Conservation (phyloP, 2,888 invertebrate species). For the Lepeophtheirus nordmannii region DNA sequence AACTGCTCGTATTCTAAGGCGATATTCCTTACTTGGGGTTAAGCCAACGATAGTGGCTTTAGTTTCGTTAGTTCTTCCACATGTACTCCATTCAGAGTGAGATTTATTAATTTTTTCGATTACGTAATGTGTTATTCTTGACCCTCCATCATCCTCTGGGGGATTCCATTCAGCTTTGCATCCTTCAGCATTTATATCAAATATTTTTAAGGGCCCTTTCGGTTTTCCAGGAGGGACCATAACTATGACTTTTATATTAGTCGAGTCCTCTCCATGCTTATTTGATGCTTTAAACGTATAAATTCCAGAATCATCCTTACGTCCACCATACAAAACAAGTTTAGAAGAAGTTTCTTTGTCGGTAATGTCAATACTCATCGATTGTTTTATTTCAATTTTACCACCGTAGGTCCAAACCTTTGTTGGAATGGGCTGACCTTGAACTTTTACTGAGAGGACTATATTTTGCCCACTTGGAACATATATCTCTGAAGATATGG, state of each 20-base stretch:
- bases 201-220: conserved; percentile 73
- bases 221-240: conserved; percentile 61
- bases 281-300: conserved; percentile 75
- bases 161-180: conserved; percentile 90
- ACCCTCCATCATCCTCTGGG: conserved; percentile 80
- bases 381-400: conserved; percentile 55
- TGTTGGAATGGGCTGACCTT: conserved; percentile 85
- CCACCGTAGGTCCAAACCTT: conserved; percentile 79
- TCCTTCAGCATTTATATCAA: conserved; percentile 86
- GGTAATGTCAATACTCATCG: conserved; percentile 44
- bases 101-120: conserved; percentile 70
- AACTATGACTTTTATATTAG: conserved; percentile 62
- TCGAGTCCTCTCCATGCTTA: conserved; percentile 70
- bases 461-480: conserved; percentile 81
- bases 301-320: conserved; percentile 61
- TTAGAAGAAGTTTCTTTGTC: conserved; percentile 68
- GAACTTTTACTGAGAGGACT: conserved; percentile 72
- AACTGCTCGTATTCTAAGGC: conserved; percentile 89
- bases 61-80: conserved; percentile 63
- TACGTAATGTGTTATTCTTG: conserved; percentile 74
- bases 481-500: neutral
- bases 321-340: conserved; percentile 51
- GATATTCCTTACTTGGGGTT: conserved; percentile 90
- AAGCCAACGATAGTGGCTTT: conserved; percentile 74
- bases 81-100: conserved; percentile 46